A percentile compares a stretch with the other conserved stretches of the same genome.
These are phyloP conservation scores for Fragum sueziense DNA, from an alignment of 2,888 invertebrate species.

Conservation along the genomic window DNA sequence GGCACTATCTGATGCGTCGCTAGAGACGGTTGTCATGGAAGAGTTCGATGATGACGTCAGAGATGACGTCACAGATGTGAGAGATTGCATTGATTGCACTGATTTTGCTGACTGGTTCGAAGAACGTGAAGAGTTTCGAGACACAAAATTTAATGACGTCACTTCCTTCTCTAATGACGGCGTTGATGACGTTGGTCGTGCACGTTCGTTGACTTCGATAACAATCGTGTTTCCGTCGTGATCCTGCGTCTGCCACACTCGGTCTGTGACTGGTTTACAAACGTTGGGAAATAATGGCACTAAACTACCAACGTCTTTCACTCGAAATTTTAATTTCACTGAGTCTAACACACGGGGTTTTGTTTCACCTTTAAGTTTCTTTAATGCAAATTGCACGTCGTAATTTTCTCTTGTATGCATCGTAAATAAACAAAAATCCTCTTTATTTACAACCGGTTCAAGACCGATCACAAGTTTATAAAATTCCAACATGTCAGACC, in stretches of 20 bases:
- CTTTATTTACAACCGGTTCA: constrained; percentile 69
- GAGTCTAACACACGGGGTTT: constrained; percentile 63
- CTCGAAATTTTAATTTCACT: constrained; percentile 72
- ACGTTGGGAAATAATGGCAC: constrained; percentile 78
- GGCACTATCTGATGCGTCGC: constrained; percentile 27
- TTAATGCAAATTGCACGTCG: constrained; percentile 77
- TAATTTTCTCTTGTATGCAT: constrained; percentile 70
- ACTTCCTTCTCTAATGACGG: constrained; percentile 27
- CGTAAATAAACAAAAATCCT: constrained; percentile 78
- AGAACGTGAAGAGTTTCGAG: constrained; percentile 36
- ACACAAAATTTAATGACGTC: constrained; percentile 20
- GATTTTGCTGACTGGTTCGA: constrained; percentile 51
- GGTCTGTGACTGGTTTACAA: constrained; percentile 73
- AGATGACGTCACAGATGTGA: constrained; percentile 58
- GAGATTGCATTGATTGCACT: constrained; percentile 57
- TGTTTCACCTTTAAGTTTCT: constrained; percentile 68
- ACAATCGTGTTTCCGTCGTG: constrained; percentile 77
- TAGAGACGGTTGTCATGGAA: constrained; percentile 30
- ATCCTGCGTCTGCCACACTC: constrained; percentile 75
- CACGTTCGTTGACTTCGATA: constrained; percentile 61
- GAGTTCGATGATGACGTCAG: constrained; percentile 49
- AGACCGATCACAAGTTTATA: constrained; percentile 73
- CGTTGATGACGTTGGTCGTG: constrained; percentile 46
- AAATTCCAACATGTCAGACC: constrained; percentile 76
- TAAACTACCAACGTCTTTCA: constrained; percentile 73